Percentiles rank a stretch among this genome's conserved stretches.
Conservation (phyloP, 2,113 vertebrate genomes). For the Lota lota region DNA sequence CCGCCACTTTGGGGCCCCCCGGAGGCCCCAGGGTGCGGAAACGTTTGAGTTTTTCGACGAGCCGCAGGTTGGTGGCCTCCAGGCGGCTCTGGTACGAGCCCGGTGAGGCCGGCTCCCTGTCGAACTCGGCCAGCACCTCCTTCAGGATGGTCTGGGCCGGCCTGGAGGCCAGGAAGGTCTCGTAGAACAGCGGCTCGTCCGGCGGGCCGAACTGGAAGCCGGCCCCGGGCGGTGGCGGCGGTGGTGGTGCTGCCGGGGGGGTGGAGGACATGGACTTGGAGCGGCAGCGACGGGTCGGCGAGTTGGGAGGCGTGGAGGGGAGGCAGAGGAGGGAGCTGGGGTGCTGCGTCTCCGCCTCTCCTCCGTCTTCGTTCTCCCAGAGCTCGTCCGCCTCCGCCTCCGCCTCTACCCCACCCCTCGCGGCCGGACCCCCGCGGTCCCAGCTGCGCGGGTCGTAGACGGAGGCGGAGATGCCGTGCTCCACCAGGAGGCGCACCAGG, state of each 20-base stretch:
- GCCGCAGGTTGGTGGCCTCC: constrained; percentile 86
- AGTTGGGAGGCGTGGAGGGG: constrained; percentile 88
- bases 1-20: constrained; percentile 42
- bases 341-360: constrained; percentile 52
- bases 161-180: constrained; percentile 92
- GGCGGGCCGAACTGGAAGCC: constrained; percentile 89
- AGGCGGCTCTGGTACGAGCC: constrained; percentile 80
- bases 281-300: constrained; percentile 63
- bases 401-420: constrained; percentile 34
- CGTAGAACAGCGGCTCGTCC: constrained; percentile 75
- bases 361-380: neutral
- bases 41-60: constrained; percentile 93
- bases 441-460: constrained; percentile 90
- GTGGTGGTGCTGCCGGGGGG: constrained; percentile 2
- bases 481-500: constrained; percentile 89
- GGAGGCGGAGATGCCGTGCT: constrained; percentile 88
- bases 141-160: constrained; percentile 92
- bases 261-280: constrained; percentile 28
- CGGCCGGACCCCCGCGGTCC: constrained; percentile 61
- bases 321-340: constrained; percentile 51
- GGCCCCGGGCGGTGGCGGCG: constrained; percentile 75
- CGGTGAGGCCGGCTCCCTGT: constrained; percentile 57
- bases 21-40: constrained; percentile 75
- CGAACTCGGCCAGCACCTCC: constrained; percentile 83
- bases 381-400: neutral